These are phyloP conservation scores for Pseudococcus jackbeardsleyi DNA, from an alignment of 2,888 invertebrate genomes.

Conservation along the genomic window DNA sequence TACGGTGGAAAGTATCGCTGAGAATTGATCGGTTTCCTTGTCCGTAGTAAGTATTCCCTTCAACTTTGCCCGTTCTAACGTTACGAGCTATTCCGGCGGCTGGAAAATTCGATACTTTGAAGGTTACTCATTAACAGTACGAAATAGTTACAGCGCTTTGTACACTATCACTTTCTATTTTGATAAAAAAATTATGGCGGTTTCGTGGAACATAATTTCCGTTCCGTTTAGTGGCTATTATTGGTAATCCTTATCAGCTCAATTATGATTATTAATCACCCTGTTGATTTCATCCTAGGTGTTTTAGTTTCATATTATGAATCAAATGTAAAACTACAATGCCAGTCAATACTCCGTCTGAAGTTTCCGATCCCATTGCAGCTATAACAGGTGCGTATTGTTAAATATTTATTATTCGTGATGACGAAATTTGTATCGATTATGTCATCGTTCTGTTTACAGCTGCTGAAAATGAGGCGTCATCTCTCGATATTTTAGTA, in stretches of 20 bases:
- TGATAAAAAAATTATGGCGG: not conserved
- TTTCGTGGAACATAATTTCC: not conserved
- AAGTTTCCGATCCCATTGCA: conserved; percentile 54
- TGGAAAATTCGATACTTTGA: not conserved
- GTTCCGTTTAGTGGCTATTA: not conserved
- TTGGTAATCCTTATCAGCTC: not conserved
- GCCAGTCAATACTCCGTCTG: conserved; percentile 60
- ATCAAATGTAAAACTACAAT: conserved; percentile 7
- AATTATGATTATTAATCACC: conserved; percentile 2
- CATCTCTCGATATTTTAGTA: conserved; percentile 82
- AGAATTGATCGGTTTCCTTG: conserved; percentile 11
- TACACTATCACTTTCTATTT: conserved; percentile 34
- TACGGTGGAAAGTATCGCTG: not conserved
- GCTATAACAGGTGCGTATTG: conserved; percentile 43
- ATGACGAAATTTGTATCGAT: conserved; percentile 20
- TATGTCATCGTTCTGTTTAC: conserved; percentile 67
- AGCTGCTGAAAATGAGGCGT: conserved; percentile 85
- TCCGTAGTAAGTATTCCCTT: not conserved
- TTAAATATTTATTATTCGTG: not conserved
- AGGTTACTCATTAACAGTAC: conserved; percentile 8
- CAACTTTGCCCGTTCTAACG: not conserved
- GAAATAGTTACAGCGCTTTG: not conserved
- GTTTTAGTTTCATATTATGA: not conserved
- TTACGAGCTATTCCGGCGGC: too few relatives aligned
- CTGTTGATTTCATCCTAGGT: conserved; percentile 5